These are phyloP conservation scores for Orius laevigatus DNA, from an alignment of 1,140 invertebrate species.

Conservation along the genomic window DNA sequence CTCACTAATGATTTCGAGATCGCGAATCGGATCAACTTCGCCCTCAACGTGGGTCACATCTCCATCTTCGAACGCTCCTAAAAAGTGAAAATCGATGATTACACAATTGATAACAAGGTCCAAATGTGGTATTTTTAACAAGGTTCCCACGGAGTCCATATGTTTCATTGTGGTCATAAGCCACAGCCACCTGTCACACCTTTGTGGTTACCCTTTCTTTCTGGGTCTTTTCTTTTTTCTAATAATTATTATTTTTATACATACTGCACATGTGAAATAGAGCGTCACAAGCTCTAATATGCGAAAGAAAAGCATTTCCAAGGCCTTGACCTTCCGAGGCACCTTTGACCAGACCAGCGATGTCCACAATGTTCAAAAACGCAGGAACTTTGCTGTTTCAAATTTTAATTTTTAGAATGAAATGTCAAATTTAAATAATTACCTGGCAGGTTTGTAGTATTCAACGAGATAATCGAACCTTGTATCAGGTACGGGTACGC, in stretches of 20 bases:
- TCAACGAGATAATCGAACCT: conserved; percentile 88
- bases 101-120: background rate
- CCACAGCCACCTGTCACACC: no score
- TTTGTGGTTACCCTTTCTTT: background rate
- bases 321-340: conserved; percentile 95
- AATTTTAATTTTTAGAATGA: no score
- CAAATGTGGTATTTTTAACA: conserved; percentile 3
- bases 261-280: conserved; percentile 94
- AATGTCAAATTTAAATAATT: no score
- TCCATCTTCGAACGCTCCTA: conserved; percentile 94
- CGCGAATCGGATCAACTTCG: conserved; percentile 91
- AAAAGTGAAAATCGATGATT: background rate
- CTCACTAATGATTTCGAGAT: conserved; percentile 91
- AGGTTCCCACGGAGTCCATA: background rate
- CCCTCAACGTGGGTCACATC: conserved; percentile 97
- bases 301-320: conserved; percentile 95
- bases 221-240: background rate
- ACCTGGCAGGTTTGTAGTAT: conserved; percentile 90
- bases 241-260: conserved; percentile 28
- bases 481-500: conserved; percentile 93
- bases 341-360: conserved; percentile 95
- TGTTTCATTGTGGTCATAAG: no score
- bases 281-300: conserved; percentile 98
- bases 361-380: conserved; percentile 93
- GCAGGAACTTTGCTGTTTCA: conserved; percentile 97